Evolutionary conservation across 2,113 vertebrate species (phyloP).

Genomic region (Oenanthe melanoleuca): DNA sequence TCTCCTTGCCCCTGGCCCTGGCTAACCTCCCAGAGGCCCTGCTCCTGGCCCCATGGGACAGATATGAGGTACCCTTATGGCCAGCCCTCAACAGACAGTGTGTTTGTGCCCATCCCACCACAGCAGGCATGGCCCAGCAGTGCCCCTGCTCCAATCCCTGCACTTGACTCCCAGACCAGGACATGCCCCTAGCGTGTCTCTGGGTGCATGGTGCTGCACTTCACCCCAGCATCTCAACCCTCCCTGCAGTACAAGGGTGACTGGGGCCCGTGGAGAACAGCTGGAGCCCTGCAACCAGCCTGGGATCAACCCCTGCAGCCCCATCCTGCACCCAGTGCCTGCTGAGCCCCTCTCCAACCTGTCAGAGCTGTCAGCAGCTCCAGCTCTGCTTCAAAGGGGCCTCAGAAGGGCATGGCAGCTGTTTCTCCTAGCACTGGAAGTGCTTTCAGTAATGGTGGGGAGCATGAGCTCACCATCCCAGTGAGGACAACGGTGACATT

Average conservation of each 20-base stretch:
- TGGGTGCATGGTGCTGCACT: rapidly evolving
- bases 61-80: rapidly evolving
- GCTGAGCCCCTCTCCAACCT: not conserved
- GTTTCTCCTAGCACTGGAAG: not conserved
- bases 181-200: not conserved
- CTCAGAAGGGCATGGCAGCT: not conserved
- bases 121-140: not conserved
- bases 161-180: not conserved
- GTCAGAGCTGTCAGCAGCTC: not conserved
- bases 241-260: not conserved
- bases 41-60: not conserved
- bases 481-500: conserved; percentile 39
- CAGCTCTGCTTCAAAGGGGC: not conserved
- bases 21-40: not conserved
- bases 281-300: not conserved
- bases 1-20: rapidly evolving
- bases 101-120: rapidly evolving
- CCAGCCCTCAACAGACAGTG: not conserved
- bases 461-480: not conserved
- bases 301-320: rapidly evolving
- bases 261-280: rapidly evolving
- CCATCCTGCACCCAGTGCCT: not conserved
- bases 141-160: not conserved
- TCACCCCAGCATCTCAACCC: not conserved
- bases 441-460: not conserved